Percentiles rank a stretch among this genome's conserved stretches.
Conservation (phyloP, 2,888 invertebrate species). For the Noctua janthe region DNA sequence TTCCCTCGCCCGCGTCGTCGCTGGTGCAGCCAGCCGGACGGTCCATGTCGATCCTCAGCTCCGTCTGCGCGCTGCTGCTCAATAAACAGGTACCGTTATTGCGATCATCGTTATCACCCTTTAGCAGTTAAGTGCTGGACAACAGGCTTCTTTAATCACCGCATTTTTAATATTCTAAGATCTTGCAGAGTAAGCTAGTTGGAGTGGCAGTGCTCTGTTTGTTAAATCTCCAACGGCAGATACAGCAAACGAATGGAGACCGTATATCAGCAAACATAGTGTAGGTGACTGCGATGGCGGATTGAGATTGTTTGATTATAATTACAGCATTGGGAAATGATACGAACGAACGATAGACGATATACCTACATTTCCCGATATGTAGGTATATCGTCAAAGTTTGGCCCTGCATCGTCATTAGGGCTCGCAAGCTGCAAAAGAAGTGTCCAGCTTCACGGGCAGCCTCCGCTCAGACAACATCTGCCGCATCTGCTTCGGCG, state of each 20-base stretch:
- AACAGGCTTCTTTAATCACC: background rate
- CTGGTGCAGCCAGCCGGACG: conserved; percentile 78
- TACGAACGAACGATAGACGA: no score
- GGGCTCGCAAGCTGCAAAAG: conserved; percentile 77
- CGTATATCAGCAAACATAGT: background rate
- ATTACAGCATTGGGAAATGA: background rate
- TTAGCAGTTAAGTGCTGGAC: background rate
- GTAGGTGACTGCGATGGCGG: background rate
- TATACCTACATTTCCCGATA: background rate
- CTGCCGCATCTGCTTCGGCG: conserved; percentile 89
- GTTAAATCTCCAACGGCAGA: background rate
- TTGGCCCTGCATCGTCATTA: conserved; percentile 38
- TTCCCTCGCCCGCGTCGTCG: conserved; percentile 81
- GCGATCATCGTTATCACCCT: background rate
- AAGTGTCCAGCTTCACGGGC: conserved; percentile 76
- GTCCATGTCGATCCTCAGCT: conserved; percentile 85
- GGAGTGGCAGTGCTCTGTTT: background rate
- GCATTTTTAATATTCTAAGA: background rate
- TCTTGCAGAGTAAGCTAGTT: background rate
- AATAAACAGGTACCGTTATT: conserved; percentile 79
- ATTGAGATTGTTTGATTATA: background rate
- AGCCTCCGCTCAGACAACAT: conserved; percentile 82
- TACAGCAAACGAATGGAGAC: background rate
- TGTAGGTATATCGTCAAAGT: background rate
- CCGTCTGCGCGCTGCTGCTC: conserved; percentile 85